These are phyloP conservation scores for Larimichthys polyactis DNA, from an alignment of 2,113 vertebrate species.

Conservation along the genomic window DNA sequence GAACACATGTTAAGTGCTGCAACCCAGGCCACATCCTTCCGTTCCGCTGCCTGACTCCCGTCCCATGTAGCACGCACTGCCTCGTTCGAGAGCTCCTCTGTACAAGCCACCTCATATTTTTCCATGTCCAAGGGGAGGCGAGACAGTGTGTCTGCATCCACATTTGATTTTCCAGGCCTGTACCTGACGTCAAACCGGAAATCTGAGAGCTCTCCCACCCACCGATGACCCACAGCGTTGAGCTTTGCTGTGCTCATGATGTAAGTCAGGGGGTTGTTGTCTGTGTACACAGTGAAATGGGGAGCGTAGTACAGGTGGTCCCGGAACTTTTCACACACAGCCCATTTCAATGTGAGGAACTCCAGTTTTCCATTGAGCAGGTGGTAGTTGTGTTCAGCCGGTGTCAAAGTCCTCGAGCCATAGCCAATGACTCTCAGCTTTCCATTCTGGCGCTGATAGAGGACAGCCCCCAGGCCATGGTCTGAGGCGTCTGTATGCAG, in stretches of 20 bases:
- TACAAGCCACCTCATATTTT: background rate
- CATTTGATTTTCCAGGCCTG: constrained; percentile 3
- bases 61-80: background rate
- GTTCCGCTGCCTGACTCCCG: background rate
- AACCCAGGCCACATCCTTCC: background rate
- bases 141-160: constrained; percentile 24
- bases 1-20: background rate
- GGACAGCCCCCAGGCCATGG: too few species aligned
- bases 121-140: constrained; percentile 44
- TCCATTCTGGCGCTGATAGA: too few species aligned
- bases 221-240: background rate
- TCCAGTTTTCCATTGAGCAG: too few species aligned
- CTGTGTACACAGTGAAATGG: background rate
- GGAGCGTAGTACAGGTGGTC: constrained; percentile 8
- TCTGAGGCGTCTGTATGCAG: too few species aligned
- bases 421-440: too few species aligned
- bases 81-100: constrained; percentile 16
- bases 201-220: constrained; percentile 19
- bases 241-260: constrained; percentile 17
- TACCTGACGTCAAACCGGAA: constrained; percentile 10
- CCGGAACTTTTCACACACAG: background rate
- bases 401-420: too few species aligned
- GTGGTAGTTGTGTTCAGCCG: too few species aligned
- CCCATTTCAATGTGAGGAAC: background rate
- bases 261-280: constrained; percentile 8